Percentiles rank a stretch among this genome's conserved stretches.
Conservation (phyloP, 2,113 vertebrate species). For the Empidonax traillii region DNA sequence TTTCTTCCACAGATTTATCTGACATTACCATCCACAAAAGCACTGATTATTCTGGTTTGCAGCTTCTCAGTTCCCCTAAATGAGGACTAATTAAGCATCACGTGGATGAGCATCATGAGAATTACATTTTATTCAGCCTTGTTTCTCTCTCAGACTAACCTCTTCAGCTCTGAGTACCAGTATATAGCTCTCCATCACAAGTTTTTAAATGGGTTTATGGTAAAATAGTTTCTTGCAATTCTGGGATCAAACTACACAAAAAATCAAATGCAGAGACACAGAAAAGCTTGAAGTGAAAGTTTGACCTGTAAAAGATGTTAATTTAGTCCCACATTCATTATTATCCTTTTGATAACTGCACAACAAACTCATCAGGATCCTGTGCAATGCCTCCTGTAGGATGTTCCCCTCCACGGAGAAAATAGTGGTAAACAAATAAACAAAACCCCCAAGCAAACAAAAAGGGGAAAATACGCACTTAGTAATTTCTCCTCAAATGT, state of each 20-base stretch:
- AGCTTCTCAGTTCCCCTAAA: background rate
- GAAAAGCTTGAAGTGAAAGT: background rate
- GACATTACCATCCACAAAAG: background rate
- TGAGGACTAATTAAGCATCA: conserved; percentile 28
- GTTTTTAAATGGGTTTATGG: background rate
- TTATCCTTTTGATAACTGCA: background rate
- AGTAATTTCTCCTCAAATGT: background rate
- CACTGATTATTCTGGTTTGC: conserved; percentile 1
- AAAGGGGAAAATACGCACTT: background rate
- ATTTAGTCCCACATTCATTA: background rate
- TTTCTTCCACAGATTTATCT: background rate
- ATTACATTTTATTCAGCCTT: conserved; percentile 18
- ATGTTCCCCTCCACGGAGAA: background rate
- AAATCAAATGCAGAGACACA: background rate
- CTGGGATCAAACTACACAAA: background rate
- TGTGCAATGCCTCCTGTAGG: background rate
- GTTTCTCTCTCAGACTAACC: background rate
- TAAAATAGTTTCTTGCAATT: background rate
- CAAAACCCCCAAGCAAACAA: background rate
- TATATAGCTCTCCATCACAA: background rate
- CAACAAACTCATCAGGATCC: background rate
- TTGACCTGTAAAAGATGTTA: background rate
- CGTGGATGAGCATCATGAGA: background rate
- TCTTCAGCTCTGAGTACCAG: background rate
- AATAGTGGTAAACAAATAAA: background rate